These are phyloP conservation scores for Oedothorax gibbosus DNA, from an alignment of 1,140 invertebrate genomes.

Conservation along the genomic window DNA sequence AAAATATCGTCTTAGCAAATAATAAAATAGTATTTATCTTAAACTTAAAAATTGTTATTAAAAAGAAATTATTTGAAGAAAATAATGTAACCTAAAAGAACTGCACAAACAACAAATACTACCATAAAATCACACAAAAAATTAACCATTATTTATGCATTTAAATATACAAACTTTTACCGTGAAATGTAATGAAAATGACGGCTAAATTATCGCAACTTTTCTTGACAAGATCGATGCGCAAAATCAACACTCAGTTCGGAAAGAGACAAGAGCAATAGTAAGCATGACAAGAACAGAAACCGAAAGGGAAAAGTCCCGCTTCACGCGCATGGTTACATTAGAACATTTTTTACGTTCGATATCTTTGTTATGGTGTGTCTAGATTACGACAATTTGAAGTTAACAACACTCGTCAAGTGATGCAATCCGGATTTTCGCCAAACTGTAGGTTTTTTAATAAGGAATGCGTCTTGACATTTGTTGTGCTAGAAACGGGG, in stretches of 20 bases:
- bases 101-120: no score
- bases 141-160: no score
- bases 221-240: not conserved
- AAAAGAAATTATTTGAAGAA: not conserved
- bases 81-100: not conserved
- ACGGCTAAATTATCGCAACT: not conserved
- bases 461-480: no score
- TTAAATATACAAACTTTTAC: no score
- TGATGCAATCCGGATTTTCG: no score
- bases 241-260: not conserved
- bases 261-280: not conserved
- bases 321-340: constrained; percentile 18
- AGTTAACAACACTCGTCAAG: no score
- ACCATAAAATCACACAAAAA: no score
- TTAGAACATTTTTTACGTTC: not conserved
- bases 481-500: no score
- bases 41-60: not conserved
- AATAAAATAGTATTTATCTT: not conserved
- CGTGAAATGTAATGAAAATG: not conserved
- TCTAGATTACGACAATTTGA: no score
- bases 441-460: no score
- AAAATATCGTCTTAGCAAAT: not conserved
- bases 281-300: not conserved
- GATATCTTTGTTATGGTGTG: no score
- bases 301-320: constrained; percentile 29